Base-by-base conservation (phyloP, 2,113 vertebrate species). In the Pelmatolapia mariae region DNA sequence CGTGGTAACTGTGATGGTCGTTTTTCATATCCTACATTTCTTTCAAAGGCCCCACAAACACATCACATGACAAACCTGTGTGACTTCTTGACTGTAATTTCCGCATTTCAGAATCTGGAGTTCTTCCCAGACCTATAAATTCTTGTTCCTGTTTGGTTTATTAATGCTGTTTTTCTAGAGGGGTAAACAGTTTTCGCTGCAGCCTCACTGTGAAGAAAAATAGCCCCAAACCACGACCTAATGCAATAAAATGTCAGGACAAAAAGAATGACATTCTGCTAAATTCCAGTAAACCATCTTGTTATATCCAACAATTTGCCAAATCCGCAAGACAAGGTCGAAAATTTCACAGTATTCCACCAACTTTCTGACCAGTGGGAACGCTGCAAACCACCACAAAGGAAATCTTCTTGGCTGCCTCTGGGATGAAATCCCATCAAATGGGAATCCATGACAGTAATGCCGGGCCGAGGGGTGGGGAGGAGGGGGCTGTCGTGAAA, bases 271-370 rank as follows among this genome's bases (percentile, higher is more conserved):
- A 78, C 24, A n/a, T 33, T 56, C 45, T 86, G 15, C 54, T 78
- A 78, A 50, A 78, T 52, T 78, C 73, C 73, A 78, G 45, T 52
- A 78, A 78, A 52, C 73, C 73, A n/a, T 78, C 73, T 26, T 13
- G 18, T 78, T 57, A 45, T 9, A 57, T 36, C 33, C 31, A 78
- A 82, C 45, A 81, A 88, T 84, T 86, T 26, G 36, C 81, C 57
- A 82, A 89, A 89, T 86, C 83, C 89, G 85, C 85, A 87, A 83
- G 86, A 93, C 86, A 85, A 56, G 81, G 68, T 43, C 3, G 31
- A 45, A 31, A 76, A 61, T 86, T 78, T 91, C 66, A 88, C 12
- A 15, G 36, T 24, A 31, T 61, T 86, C 43, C 81, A 68, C 15
- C 43, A n/a, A 54, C 1, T 54, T 52, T 29, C 82, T 50, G 43